A percentile compares a stretch with the other conserved stretches of the same genome.
phyloP scores from a whole-genome alignment of 2,888 invertebrate genomes.

The Aleiodes alternator region DNA sequence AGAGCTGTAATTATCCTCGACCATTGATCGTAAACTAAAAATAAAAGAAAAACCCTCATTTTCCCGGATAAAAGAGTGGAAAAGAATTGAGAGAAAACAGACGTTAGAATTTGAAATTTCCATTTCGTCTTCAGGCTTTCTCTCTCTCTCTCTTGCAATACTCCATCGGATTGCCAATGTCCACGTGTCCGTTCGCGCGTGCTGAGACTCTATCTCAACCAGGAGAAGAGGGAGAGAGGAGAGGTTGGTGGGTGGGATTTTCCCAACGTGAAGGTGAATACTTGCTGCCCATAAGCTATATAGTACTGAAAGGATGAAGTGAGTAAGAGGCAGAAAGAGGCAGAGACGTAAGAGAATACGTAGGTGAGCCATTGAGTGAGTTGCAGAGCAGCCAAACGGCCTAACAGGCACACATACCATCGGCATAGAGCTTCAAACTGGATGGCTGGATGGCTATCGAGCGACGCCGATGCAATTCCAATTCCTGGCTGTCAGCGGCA shows the following conservation, averaged over 20 bases:
- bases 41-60: no score
- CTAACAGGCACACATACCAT: constrained; percentile 56
- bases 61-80: background rate
- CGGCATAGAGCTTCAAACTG: constrained; percentile 52
- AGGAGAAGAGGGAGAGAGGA: background rate
- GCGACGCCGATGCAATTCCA: constrained; percentile 76
- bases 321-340: constrained; percentile 35
- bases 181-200: constrained; percentile 40
- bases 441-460: constrained; percentile 74
- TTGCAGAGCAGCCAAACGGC: constrained; percentile 57
- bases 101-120: constrained; percentile 30
- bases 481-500: constrained; percentile 76
- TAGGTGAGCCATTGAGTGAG: constrained; percentile 49
- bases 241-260: constrained; percentile 23
- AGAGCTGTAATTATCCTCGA: background rate
- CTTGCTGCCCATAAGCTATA: constrained; percentile 7
- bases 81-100: background rate
- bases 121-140: constrained; percentile 35
- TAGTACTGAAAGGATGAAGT: constrained; percentile 32
- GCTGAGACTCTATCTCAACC: constrained; percentile 9
- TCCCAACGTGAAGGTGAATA: constrained; percentile 35
- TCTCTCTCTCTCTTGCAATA: background rate
- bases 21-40: background rate
- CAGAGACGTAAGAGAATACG: constrained; percentile 32
- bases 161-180: constrained; percentile 42